These are phyloP conservation scores for Furcula furcula DNA, from an alignment of 2,888 invertebrate genomes.

Conservation along the genomic window DNA sequence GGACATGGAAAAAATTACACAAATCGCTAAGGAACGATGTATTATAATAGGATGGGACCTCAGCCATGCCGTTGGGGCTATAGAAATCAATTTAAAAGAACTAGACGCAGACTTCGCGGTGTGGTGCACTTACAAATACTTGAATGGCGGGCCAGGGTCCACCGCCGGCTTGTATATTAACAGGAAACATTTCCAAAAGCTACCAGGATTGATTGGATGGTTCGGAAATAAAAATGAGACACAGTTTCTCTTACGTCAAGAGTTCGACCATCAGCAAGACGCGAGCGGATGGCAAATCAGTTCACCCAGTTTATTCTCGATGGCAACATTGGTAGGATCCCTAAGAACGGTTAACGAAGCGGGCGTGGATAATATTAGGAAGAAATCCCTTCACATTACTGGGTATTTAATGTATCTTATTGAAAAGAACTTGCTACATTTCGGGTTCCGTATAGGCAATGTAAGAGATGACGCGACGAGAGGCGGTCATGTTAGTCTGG, in stretches of 20 bases:
- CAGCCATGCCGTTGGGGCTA: conserved; percentile 57
- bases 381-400: conserved; percentile 64
- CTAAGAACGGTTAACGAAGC: conserved; percentile 57
- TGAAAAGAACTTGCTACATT: conserved; percentile 44
- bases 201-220: conserved; percentile 65
- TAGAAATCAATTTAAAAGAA: conserved; percentile 55
- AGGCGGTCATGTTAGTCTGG: conserved; percentile 63
- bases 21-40: conserved; percentile 48
- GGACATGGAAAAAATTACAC: conserved; percentile 56
- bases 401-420: conserved; percentile 62
- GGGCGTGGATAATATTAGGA: conserved; percentile 53
- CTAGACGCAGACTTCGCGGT: conserved; percentile 66
- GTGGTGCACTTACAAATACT: conserved; percentile 71
- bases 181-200: conserved; percentile 50
- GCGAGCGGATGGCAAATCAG: conserved; percentile 67
- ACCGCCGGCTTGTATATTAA: conserved; percentile 59
- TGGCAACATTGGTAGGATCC: conserved; percentile 62
- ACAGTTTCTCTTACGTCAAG: conserved; percentile 54
- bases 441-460: conserved; percentile 59
- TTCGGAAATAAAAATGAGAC: conserved; percentile 57
- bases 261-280: conserved; percentile 60
- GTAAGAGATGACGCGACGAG: conserved; percentile 48
- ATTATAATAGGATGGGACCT: conserved; percentile 69
- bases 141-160: conserved; percentile 68
- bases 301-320: conserved; percentile 53